Evolutionary conservation across 2,113 vertebrate species (phyloP).

Genomic region (Gadus macrocephalus): DNA sequence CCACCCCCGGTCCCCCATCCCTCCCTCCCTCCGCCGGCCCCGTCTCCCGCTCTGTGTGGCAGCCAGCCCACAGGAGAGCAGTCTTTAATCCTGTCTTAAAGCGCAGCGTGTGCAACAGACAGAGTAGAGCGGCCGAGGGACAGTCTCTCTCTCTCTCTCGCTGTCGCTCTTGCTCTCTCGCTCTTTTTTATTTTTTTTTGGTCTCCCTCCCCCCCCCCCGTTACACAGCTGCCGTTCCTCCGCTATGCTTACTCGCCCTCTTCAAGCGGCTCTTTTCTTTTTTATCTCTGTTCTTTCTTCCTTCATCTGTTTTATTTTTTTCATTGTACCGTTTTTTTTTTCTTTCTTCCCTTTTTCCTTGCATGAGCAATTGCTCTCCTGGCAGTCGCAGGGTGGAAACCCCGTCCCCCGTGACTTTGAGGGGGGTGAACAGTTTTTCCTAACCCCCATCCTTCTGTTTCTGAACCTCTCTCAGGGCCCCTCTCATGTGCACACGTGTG

Average conservation of each 20-base stretch:
- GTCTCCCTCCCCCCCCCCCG: no score
- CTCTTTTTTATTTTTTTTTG: constrained; percentile 51
- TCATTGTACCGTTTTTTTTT: no score
- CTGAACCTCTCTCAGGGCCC: background rate
- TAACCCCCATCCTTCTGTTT: background rate
- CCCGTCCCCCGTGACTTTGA: constrained; percentile 50
- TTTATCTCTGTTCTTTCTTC: constrained; percentile 59
- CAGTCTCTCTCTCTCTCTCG: constrained; percentile 28
- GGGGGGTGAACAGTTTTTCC: background rate
- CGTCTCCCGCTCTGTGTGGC: constrained; percentile 61
- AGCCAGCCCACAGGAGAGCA: constrained; percentile 55
- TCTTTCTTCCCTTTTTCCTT: constrained; percentile 17
- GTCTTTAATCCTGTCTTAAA: constrained; percentile 72
- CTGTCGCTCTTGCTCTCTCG: constrained; percentile 47
- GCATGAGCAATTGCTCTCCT: constrained; percentile 45
- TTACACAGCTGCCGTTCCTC: constrained; percentile 52
- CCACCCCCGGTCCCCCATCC: background rate
- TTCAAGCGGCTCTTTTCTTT: constrained; percentile 69
- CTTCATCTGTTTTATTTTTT: constrained; percentile 67
- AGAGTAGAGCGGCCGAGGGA: constrained; percentile 43
- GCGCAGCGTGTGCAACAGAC: constrained; percentile 44
- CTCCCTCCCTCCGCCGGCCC: constrained; percentile 42
- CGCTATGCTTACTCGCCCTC: constrained; percentile 56
- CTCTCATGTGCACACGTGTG: constrained; percentile 5
- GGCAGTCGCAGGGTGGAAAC: constrained; percentile 57